These are phyloP conservation scores for Pogonophryne albipinna DNA, from an alignment of 2,797 vertebrate genomes.

Conservation along the genomic window DNA sequence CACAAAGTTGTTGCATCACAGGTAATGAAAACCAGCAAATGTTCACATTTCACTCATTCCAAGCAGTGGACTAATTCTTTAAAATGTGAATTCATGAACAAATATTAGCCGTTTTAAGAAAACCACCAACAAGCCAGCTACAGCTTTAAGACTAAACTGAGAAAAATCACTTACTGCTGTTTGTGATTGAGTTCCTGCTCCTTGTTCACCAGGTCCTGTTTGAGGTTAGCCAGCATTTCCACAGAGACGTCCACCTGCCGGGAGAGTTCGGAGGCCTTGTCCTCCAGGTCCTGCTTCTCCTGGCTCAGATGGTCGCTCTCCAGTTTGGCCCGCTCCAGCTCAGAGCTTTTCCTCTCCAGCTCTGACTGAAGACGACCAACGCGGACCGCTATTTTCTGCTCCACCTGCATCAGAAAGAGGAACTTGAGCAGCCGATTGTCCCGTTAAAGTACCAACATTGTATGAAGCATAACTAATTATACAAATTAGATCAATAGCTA, in stretches of 20 bases:
- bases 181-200: conserved; percentile 96
- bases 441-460: not conserved
- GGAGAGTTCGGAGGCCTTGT: conserved; percentile 94
- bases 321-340: conserved; percentile 95
- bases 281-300: conserved; percentile 97
- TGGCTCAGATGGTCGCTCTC: conserved; percentile 93
- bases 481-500: not conserved
- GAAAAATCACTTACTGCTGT: conserved; percentile 90
- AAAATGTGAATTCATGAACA: too few species aligned
- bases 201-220: conserved; percentile 98
- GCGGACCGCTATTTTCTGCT: conserved; percentile 97
- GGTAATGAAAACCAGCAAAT: not conserved
- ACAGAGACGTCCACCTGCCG: conserved; percentile 98
- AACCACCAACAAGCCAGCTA: not conserved
- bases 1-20: not conserved
- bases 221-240: conserved; percentile 97
- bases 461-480: not conserved
- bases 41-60: not conserved
- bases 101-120: not conserved
- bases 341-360: conserved; percentile 95
- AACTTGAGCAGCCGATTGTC: conserved; percentile 13
- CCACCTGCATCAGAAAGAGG: conserved; percentile 81
- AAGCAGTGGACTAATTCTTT: not conserved
- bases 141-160: not conserved
- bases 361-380: conserved; percentile 96